Percentiles rank a stretch among this genome's conserved stretches.
Conservation (phyloP, 2,113 vertebrate species). For the Ptyas mucosa region DNA sequence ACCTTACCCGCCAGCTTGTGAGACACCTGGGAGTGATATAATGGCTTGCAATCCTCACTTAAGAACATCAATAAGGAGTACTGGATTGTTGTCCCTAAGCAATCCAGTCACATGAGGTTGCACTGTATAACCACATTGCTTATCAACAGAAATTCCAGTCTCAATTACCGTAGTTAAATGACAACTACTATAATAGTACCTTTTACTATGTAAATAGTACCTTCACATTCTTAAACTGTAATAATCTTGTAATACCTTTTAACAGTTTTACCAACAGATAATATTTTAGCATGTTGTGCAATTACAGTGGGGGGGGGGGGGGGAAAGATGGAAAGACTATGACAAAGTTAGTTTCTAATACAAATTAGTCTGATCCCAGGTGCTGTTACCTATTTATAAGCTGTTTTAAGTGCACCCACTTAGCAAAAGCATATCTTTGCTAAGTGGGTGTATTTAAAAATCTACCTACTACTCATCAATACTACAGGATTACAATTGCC, state of each 20-base stretch:
- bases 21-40: not conserved
- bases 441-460: too few relatives aligned
- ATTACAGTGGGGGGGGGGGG: not conserved
- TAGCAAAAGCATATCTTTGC: too few relatives aligned
- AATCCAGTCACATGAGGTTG: not conserved
- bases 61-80: not conserved
- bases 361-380: too few relatives aligned
- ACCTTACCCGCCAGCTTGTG: not conserved
- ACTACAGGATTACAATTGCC: too few relatives aligned
- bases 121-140: not conserved
- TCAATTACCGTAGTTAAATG: not conserved
- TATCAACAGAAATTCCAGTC: not conserved
- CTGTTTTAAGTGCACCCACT: too few relatives aligned
- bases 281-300: not conserved
- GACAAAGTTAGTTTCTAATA: too few relatives aligned
- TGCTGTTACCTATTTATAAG: too few relatives aligned
- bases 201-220: too few relatives aligned
- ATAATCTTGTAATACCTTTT: not conserved
- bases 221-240: not conserved
- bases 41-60: not conserved
- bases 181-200: not conserved
- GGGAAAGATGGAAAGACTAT: not conserved
- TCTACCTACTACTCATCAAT: too few relatives aligned
- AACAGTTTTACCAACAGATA: not conserved
- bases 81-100: not conserved